Percentiles rank a stretch among this genome's conserved stretches.
Conservation (phyloP, 2,797 vertebrate species). For the Cryptoblepharus egeriae region DNA sequence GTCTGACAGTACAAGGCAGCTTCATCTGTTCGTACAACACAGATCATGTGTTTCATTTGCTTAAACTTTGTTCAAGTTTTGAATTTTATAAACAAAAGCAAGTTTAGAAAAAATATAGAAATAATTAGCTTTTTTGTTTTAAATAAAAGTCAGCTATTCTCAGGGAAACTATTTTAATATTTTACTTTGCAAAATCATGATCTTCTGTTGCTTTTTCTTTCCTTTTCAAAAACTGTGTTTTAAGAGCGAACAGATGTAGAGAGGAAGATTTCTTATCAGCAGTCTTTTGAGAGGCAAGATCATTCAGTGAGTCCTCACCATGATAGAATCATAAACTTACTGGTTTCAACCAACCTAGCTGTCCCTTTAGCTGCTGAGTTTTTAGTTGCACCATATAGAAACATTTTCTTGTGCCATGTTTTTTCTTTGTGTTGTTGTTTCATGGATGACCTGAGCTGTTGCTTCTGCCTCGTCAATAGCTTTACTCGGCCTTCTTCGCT, state of each 20-base stretch:
- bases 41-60: slow-evolving; percentile 50
- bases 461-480: slow-evolving; percentile 75
- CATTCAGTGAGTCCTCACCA: slow-evolving; percentile 79
- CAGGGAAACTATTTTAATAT: slow-evolving; percentile 62
- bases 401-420: slow-evolving; percentile 84
- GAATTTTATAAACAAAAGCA: slow-evolving; percentile 23
- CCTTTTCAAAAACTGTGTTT: slow-evolving; percentile 50
- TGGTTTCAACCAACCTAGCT: slow-evolving; percentile 76
- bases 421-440: slow-evolving; percentile 72
- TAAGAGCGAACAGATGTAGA: slow-evolving; percentile 69
- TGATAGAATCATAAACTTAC: slow-evolving; percentile 82
- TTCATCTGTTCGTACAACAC: slow-evolving; percentile 16
- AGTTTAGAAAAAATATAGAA: slow-evolving; percentile 66
- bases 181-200: slow-evolving; percentile 24
- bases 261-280: slow-evolving; percentile 69
- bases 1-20: slow-evolving; percentile 17
- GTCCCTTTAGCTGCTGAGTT: slow-evolving; percentile 78
- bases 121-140: slow-evolving; percentile 24
- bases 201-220: slow-evolving; percentile 29
- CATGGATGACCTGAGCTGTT: slow-evolving; percentile 81
- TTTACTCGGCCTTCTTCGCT: slow-evolving; percentile 80
- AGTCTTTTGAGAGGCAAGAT: slow-evolving; percentile 73
- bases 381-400: slow-evolving; percentile 78
- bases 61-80: slow-evolving; percentile 59
- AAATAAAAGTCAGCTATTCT: slow-evolving; percentile 60